A percentile compares a stretch with the other conserved stretches of the same genome.
These are phyloP conservation scores for Nymphalis polychloros DNA, from an alignment of 2,888 invertebrate species.

Conservation along the genomic window DNA sequence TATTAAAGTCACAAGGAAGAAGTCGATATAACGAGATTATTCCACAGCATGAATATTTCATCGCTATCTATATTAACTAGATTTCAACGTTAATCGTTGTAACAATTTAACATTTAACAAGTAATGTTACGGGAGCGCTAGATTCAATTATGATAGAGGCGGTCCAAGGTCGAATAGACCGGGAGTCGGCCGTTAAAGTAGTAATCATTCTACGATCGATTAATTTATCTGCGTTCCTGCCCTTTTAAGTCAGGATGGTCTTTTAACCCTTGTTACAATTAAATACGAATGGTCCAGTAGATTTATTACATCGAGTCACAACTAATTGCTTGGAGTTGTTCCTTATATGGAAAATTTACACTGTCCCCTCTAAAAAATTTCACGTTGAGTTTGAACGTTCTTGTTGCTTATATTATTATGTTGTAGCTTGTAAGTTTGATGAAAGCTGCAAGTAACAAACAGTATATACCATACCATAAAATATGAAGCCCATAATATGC, in stretches of 20 bases:
- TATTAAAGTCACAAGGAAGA: neutral
- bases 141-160: constrained; percentile 76
- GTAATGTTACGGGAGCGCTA: constrained; percentile 48
- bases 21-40: neutral
- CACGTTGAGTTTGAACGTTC: too few relatives aligned
- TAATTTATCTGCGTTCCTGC: constrained; percentile 56
- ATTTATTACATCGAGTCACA: too few relatives aligned
- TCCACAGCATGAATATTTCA: constrained; percentile 16
- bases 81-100: constrained; percentile 33
- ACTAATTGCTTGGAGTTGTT: too few relatives aligned
- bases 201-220: constrained; percentile 76
- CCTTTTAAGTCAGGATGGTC: constrained; percentile 13
- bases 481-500: too few relatives aligned
- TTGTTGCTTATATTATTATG: too few relatives aligned
- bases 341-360: too few relatives aligned
- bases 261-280: constrained; percentile 7
- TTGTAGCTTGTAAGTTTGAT: too few relatives aligned
- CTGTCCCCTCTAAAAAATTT: too few relatives aligned
- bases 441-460: too few relatives aligned
- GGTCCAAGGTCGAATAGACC: constrained; percentile 52
- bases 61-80: constrained; percentile 24
- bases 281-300: too few relatives aligned
- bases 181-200: constrained; percentile 72
- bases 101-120: constrained; percentile 33
- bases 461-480: too few relatives aligned